Evolutionary conservation across 2,113 vertebrate species (phyloP).

Genomic region (Turnix velox): DNA sequence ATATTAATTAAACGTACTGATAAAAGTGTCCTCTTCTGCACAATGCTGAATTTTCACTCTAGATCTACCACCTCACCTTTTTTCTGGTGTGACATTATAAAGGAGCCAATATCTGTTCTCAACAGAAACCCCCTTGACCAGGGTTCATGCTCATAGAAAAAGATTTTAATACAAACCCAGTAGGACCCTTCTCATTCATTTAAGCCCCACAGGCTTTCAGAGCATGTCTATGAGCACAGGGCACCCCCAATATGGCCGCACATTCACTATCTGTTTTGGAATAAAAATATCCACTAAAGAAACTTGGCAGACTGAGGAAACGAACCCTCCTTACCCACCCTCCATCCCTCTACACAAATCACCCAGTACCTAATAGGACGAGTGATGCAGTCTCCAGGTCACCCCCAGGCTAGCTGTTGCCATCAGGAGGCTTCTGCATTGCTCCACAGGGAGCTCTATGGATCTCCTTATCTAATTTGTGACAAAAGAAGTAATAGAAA

Average conservation of each 20-base stretch:
- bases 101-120: neutral
- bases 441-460: accelerated
- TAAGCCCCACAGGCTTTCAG: neutral
- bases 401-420: neutral
- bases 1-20: neutral
- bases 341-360: neutral
- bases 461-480: neutral
- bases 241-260: neutral
- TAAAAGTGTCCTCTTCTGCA: neutral
- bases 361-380: neutral
- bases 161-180: neutral
- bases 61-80: neutral
- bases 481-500: neutral
- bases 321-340: neutral
- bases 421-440: neutral
- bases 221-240: neutral
- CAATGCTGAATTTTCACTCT: neutral
- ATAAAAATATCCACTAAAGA: neutral
- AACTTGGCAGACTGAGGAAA: neutral
- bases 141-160: neutral
- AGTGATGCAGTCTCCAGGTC: neutral
- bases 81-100: neutral
- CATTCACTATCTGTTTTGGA: neutral
- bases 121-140: neutral
- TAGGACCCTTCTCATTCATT: neutral